Evolutionary conservation across 2,888 invertebrate species (phyloP).

Genomic region (Watsonalla binaria): DNA sequence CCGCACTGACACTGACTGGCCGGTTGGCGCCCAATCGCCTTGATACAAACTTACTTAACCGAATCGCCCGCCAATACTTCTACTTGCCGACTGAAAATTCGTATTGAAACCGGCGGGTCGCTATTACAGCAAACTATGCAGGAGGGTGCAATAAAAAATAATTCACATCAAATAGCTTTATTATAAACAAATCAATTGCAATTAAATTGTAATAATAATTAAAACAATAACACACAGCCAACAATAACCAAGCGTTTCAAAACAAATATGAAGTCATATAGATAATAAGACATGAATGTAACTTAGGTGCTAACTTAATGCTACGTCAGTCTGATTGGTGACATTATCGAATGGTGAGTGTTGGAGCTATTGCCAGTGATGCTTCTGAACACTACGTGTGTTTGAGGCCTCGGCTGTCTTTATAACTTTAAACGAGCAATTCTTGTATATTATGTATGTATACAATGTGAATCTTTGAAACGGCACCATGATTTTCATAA

Average conservation of each 20-base stretch:
- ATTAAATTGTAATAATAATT: background rate
- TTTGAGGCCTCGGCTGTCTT: too few relatives aligned
- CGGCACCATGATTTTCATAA: too few relatives aligned
- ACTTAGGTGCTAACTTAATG: slow-evolving; percentile 20
- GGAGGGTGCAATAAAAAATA: background rate
- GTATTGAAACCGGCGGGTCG: too few relatives aligned
- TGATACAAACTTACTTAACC: too few relatives aligned
- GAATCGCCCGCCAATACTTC: background rate
- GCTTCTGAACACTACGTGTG: background rate
- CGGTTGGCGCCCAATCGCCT: background rate
- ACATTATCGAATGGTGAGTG: slow-evolving; percentile 70
- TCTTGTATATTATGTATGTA: too few relatives aligned
- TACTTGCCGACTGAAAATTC: too few relatives aligned
- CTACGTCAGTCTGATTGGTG: slow-evolving; percentile 64
- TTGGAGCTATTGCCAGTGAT: slow-evolving; percentile 6
- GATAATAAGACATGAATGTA: too few relatives aligned
- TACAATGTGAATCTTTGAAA: too few relatives aligned
- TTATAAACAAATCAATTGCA: background rate
- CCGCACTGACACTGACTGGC: slow-evolving; percentile 8
- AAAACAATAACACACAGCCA: background rate
- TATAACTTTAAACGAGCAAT: too few relatives aligned
- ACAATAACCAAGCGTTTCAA: background rate
- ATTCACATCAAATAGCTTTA: background rate
- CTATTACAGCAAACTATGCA: too few relatives aligned
- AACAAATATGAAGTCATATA: background rate